Base-by-base conservation (phyloP, 2,113 vertebrate genomes). In the Nyctereutes procyonoides region DNA sequence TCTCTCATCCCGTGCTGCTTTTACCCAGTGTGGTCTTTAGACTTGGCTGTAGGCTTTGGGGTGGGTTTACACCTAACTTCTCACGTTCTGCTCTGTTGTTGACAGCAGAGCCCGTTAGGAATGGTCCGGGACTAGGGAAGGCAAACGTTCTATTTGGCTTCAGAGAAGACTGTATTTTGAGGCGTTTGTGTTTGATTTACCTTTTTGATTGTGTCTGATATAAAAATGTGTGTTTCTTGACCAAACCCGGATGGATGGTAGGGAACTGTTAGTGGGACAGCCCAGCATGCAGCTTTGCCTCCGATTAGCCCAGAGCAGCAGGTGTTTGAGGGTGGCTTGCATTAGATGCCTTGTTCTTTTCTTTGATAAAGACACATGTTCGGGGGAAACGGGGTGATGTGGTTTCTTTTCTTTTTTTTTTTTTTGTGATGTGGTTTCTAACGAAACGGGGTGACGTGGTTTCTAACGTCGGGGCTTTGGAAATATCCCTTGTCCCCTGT, bases 141-240 rank as follows among this genome's bases (percentile, higher is more conserved):
- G 84, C 65, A 90, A 95, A 76, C 74, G 88, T 96, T 87, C 88
- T 90, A 9, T 93, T 90, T 97, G 90, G 48, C 55, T 95, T 95
- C 48, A 62, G 80, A 84, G 87, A 73, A 96, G 93, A 81, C 38
- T 15, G 17, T 48, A 16, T 89, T n/a, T 56, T 93, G 32, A 8
- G 8, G 65, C 16, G 16, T 95, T 93, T 96, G 87, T 79, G 67
- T 88, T 96, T 96, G 77, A 91, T 86, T 96, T 89, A 88, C 73
- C 60, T 67, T 88, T 77, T 79, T 93, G 93, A 82, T 93, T 93
- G 81, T 88, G 58, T 67, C 26, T 92, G 83, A 43, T 67, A 58
- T 48, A 85, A 85, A 65, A 88, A 88, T 96, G 90, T 90, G 32
- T 95, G 38, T 90, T 88, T 90, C 76, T 88, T 95, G 80, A 79